Evolutionary conservation across 2,113 vertebrate genomes (phyloP).

Genomic region (Maccullochella peelii): DNA sequence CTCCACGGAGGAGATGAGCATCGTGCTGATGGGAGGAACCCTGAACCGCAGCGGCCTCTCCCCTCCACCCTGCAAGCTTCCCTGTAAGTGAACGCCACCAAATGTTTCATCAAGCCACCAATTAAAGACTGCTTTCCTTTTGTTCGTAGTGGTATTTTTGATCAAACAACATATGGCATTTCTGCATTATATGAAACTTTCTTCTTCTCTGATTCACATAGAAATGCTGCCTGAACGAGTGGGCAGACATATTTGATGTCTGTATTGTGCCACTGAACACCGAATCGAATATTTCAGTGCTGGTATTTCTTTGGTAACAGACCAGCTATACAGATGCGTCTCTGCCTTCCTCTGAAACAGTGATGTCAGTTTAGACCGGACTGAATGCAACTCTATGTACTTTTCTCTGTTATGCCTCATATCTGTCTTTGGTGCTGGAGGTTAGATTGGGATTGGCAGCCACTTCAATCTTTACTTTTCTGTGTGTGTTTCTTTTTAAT

Average conservation of each 20-base stretch:
- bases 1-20: constrained; percentile 98
- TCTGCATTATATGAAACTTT: not conserved
- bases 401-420: constrained; percentile 72
- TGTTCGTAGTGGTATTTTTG: not conserved
- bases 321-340: no score
- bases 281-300: not conserved
- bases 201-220: not conserved
- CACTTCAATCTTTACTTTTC: not conserved
- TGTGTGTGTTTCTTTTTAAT: not conserved
- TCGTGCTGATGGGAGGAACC: constrained; percentile 97
- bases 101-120: not conserved
- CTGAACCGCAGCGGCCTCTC: constrained; percentile 97
- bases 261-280: not conserved
- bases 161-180: not conserved
- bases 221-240: not conserved
- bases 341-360: not conserved
- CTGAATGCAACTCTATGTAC: constrained; percentile 21
- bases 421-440: constrained; percentile 57
- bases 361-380: constrained; percentile 2
- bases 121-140: not conserved
- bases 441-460: constrained; percentile 68
- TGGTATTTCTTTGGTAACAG: not conserved
- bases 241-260: not conserved
- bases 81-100: constrained; percentile 87
- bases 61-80: constrained; percentile 97